Evolutionary conservation across 1,140 invertebrate genomes (phyloP), one percentile per base, ranked within the genome.

Genomic region (Trachymyrmex cornetzi): DNA sequence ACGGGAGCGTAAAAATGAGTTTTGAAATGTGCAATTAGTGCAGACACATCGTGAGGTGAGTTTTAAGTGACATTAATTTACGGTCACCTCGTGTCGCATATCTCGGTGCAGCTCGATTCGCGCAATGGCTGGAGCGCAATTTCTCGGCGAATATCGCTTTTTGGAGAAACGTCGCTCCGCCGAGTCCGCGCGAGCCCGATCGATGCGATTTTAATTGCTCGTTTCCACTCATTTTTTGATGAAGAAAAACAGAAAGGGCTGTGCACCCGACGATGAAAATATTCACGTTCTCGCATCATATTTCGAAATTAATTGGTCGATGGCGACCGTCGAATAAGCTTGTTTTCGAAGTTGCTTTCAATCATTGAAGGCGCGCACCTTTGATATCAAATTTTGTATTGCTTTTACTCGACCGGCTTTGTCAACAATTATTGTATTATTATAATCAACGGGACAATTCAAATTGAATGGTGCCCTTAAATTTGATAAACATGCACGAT

Each of bases 231-330:
- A 34, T 69, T 69, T 80, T 38, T 71, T 59, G 69, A 16, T n/a
- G 44, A 61, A 84, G 80, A 34, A 61, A 75, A 84, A 75, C 44
- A 24, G 27, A 48, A 63, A 48, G 55, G 14, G 19, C 53, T 16
- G 24, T 16, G 12, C 59, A 19, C 55, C 4, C 48, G 30, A 44
- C 53, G 53, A 34, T 74, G 75, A 48, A 80, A 80, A 71, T 14
- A 48, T 55, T 24, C 27, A n/a, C 75, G 19, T 53, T 81, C 34
- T 72, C 30, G 16, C 22, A 57, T 81, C 30, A 44, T 44, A 38
- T 84, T 84, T 61, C 11, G 16, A 67, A 82, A 87, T 89, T 89
- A 89, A 89, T 89, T 77, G 77, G 38, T 44, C 34, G 75, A 77
- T 89, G 55, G 77, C 30, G 59, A 72, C 64, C 55, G 57, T 63